A percentile compares a stretch with the other conserved stretches of the same genome.
Conservation (phyloP, 2,888 invertebrate genomes). For the Lapara coniferarum region DNA sequence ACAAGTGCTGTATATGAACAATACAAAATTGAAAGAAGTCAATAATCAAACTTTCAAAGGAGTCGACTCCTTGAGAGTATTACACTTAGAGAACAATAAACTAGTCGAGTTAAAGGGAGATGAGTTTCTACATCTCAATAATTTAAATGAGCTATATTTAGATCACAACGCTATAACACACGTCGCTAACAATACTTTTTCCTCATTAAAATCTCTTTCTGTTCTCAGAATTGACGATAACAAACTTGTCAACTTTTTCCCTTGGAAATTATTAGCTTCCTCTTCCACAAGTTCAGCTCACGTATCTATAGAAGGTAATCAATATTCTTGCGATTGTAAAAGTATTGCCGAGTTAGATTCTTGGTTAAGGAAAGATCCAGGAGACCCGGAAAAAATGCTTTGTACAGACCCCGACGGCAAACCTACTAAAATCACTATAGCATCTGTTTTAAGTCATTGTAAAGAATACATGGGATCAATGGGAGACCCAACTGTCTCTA, state of each 20-base stretch:
- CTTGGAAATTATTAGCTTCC: constrained; percentile 87
- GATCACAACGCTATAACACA: constrained; percentile 90
- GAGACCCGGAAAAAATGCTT: constrained; percentile 87
- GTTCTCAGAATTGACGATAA: constrained; percentile 90
- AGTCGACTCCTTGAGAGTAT: constrained; percentile 87
- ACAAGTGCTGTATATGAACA: constrained; percentile 89
- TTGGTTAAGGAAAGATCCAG: constrained; percentile 87
- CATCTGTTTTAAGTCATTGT: constrained; percentile 83
- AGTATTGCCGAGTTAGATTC: constrained; percentile 87
- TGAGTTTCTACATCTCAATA: constrained; percentile 90
- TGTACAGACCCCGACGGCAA: constrained; percentile 84
- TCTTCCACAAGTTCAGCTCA: constrained; percentile 84
- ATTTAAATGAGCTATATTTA: constrained; percentile 89
- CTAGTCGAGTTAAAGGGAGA: constrained; percentile 89
- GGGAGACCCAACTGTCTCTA: constrained; percentile 73
- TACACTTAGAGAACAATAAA: constrained; percentile 91
- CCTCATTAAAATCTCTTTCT: constrained; percentile 88
- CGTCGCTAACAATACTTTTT: constrained; percentile 91
- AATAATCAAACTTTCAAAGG: constrained; percentile 93
- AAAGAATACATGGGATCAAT: constrained; percentile 85
- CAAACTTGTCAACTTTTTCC: constrained; percentile 89
- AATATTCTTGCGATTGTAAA: constrained; percentile 92
- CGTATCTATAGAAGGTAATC: constrained; percentile 90
- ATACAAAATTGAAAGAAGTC: constrained; percentile 88
- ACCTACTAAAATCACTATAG: constrained; percentile 79